Percentiles rank a stretch among this genome's conserved stretches.
Evolutionary conservation across 1,140 invertebrate species (phyloP).

Genomic region (Cryptotermes secundus): DNA sequence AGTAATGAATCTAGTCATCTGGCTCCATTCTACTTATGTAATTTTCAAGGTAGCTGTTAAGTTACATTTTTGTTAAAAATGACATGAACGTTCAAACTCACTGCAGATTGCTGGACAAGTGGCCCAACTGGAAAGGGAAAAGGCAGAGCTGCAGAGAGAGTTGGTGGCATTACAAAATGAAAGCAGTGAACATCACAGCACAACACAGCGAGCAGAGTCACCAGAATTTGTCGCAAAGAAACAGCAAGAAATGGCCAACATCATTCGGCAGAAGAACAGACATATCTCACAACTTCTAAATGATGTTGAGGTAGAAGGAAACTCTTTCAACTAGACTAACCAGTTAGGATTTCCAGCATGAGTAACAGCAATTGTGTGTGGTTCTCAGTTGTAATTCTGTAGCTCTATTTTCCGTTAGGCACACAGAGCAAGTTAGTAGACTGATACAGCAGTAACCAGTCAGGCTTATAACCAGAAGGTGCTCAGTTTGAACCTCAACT

Average conservation of each 20-base stretch:
- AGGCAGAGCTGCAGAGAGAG: conserved; percentile 31
- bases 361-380: too few species aligned
- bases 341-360: too few species aligned
- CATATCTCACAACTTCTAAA: conserved; percentile 64
- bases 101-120: conserved; percentile 28
- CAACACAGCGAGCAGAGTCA: conserved; percentile 32
- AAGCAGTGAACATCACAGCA: conserved; percentile 37
- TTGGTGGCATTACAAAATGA: conserved; percentile 40
- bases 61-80: background rate
- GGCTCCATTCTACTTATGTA: background rate
- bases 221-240: conserved; percentile 42
- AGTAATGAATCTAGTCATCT: too few species aligned
- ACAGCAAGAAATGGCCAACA: conserved; percentile 55
- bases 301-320: conserved; percentile 24
- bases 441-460: too few species aligned
- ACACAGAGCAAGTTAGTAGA: too few species aligned
- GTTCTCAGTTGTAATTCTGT: too few species aligned
- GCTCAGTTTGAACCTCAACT: too few species aligned
- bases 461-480: too few species aligned
- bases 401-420: too few species aligned
- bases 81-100: background rate
- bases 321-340: too few species aligned
- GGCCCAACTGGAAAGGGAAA: conserved; percentile 28
- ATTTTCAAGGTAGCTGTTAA: background rate
- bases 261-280: conserved; percentile 61